A percentile compares a stretch with the other conserved stretches of the same genome.
Conservation (phyloP, 2,113 vertebrate species). For the Coryphaenoides rupestris region DNA sequence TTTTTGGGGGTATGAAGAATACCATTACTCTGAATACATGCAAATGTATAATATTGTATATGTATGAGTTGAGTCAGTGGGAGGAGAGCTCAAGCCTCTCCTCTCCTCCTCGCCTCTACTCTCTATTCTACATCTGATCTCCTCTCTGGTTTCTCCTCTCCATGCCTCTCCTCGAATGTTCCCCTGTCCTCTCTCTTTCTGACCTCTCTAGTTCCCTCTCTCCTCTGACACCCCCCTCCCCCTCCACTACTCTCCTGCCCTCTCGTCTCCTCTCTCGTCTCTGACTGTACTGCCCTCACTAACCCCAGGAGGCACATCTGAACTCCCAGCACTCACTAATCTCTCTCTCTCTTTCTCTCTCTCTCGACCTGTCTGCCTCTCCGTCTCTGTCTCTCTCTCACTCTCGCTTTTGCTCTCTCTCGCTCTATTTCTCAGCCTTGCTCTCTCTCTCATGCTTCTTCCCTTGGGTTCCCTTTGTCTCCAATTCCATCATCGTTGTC, state of each 20-base stretch:
- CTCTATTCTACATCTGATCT: no score
- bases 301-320: slow-evolving; percentile 56
- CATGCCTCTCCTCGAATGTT: no score
- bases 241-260: slow-evolving; percentile 1
- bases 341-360: slow-evolving; percentile 27
- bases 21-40: no score
- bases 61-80: no score
- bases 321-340: slow-evolving; percentile 50
- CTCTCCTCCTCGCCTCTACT: no score
- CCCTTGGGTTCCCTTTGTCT: no score
- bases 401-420: background rate
- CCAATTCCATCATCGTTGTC: background rate
- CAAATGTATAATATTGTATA: no score
- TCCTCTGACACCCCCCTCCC: background rate
- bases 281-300: slow-evolving; percentile 61
- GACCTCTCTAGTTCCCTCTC: background rate
- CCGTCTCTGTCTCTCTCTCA: background rate
- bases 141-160: no score
- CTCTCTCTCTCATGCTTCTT: background rate
- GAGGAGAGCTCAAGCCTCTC: no score
- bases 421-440: background rate
- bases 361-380: background rate
- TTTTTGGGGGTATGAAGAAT: no score
- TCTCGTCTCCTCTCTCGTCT: slow-evolving; percentile 45
- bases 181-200: slow-evolving; percentile 7